These are phyloP conservation scores for Torymus aiolomorphi DNA, from an alignment of 2,888 invertebrate genomes.

Conservation along the genomic window DNA sequence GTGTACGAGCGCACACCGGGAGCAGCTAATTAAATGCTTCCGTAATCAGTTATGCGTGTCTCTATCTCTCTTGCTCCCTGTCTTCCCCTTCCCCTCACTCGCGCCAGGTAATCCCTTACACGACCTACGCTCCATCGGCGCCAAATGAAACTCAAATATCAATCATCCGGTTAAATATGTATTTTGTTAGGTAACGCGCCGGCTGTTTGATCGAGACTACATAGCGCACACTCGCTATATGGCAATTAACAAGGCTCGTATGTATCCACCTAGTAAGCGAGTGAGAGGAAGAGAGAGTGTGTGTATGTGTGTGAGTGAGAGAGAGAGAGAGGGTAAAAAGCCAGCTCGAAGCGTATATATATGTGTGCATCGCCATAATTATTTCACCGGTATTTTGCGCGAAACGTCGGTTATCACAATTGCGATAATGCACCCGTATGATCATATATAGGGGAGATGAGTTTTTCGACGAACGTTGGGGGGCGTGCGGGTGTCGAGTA, in stretches of 20 bases:
- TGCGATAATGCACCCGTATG: conserved; percentile 1
- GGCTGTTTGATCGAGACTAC: not conserved
- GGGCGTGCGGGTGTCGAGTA: no score
- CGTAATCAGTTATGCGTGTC: not conserved
- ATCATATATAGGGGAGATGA: no score
- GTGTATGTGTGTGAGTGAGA: no score
- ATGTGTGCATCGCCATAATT: not conserved
- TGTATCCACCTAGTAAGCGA: no score
- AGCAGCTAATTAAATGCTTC: conserved; percentile 6
- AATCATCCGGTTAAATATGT: conserved; percentile 36
- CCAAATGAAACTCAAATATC: conserved; percentile 33
- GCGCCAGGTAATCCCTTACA: no score
- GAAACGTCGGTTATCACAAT: conserved; percentile 1
- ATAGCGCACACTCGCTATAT: no score
- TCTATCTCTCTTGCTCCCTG: not conserved
- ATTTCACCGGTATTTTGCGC: conserved; percentile 12
- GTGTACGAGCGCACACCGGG: not conserved
- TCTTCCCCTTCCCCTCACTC: no score
- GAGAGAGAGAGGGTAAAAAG: no score
- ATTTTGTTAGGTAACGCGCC: conserved; percentile 36
- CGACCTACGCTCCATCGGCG: not conserved
- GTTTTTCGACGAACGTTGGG: no score
- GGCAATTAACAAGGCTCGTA: no score
- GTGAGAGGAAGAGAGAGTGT: no score
- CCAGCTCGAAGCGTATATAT: no score